phyloP scores from a whole-genome alignment of 2,797 vertebrate species.

The Lacerta viridis region DNA sequence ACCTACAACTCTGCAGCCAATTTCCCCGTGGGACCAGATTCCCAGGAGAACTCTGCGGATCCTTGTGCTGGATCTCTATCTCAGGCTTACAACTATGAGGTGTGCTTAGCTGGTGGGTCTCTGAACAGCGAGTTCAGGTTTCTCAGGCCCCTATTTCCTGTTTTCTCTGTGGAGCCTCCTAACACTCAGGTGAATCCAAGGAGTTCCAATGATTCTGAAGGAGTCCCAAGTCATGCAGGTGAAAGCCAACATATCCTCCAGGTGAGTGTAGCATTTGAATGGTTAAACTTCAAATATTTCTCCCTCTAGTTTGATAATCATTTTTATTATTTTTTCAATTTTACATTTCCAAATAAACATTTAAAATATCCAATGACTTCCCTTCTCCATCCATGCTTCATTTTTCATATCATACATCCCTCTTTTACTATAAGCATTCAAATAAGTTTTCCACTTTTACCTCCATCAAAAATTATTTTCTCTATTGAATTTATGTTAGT shows the following conservation, averaged over 20 bases:
- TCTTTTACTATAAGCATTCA: too few relatives aligned
- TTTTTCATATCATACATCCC: too few relatives aligned
- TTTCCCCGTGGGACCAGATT: slow-evolving; percentile 54
- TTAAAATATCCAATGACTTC: too few relatives aligned
- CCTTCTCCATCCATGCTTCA: too few relatives aligned
- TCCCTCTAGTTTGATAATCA: background rate
- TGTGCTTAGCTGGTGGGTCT: slow-evolving; percentile 32
- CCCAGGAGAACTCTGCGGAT: slow-evolving; percentile 16
- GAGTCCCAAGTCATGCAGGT: background rate
- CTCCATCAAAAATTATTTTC: too few relatives aligned
- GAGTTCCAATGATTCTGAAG: background rate
- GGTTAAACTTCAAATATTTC: background rate
- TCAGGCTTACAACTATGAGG: slow-evolving; percentile 60
- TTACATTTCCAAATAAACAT: too few relatives aligned
- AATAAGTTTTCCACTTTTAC: too few relatives aligned
- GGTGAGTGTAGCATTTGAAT: background rate
- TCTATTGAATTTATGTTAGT: too few relatives aligned
- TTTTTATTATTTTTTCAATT: too few relatives aligned
- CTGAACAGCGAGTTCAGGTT: slow-evolving; percentile 69
- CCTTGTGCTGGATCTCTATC: slow-evolving; percentile 1
- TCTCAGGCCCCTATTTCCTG: slow-evolving; percentile 27
- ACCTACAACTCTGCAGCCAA: background rate
- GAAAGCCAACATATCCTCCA: background rate
- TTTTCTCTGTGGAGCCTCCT: background rate
- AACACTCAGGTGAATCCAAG: background rate